Evolutionary conservation across 2,797 vertebrate genomes (phyloP).

Genomic region (Heterohyrax brucei): DNA sequence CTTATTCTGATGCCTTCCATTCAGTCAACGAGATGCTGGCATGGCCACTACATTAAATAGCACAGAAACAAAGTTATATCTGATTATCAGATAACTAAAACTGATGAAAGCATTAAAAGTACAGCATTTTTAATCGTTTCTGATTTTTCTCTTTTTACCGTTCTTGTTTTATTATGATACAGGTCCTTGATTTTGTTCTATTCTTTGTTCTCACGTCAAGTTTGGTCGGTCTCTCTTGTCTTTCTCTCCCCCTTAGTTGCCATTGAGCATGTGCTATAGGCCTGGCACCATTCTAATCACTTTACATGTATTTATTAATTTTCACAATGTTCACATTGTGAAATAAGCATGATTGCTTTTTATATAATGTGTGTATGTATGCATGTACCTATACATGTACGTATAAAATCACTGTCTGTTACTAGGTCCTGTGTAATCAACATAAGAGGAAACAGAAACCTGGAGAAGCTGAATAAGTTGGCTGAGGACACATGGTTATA

Average conservation of each 20-base stretch:
- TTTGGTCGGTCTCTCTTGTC: not conserved
- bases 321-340: not conserved
- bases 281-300: not conserved
- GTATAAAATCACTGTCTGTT: not conserved
- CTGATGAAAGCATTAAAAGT: conserved; percentile 46
- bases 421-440: not conserved
- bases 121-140: conserved; percentile 26
- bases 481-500: not conserved
- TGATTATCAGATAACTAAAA: conserved; percentile 77
- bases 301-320: not conserved
- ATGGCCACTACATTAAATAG: conserved; percentile 79
- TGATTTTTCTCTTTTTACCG: not conserved
- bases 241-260: not conserved
- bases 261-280: not conserved
- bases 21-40: conserved; percentile 83
- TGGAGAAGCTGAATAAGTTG: not conserved
- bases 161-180: not conserved
- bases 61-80: conserved; percentile 68
- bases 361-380: not conserved
- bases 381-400: not conserved
- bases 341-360: conserved; percentile 17
- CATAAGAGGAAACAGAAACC: not conserved
- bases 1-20: conserved; percentile 89
- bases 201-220: not conserved
- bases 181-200: not conserved